phyloP scores from a whole-genome alignment of 37 sponge, comb jelly and placozoan genomes.

The Agelas oroides region DNA sequence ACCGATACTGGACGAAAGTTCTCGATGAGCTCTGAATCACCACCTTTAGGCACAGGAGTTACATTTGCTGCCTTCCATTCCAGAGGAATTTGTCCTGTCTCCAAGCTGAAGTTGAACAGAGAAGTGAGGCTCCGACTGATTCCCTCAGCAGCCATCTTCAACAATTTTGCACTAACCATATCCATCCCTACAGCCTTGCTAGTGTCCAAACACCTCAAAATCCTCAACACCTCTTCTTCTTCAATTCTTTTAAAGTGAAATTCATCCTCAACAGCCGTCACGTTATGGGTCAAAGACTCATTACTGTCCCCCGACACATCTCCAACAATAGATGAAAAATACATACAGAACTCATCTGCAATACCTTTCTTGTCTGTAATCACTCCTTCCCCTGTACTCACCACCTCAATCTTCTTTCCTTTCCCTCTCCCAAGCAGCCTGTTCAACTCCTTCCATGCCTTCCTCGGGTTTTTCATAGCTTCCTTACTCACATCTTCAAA shows the following conservation, averaged over 20 bases:
- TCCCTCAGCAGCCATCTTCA: background rate
- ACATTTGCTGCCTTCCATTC: background rate
- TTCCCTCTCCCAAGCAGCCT: constrained; percentile 14
- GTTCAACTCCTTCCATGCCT: constrained; percentile 15
- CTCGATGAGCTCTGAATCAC: background rate
- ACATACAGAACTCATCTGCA: constrained; percentile 12
- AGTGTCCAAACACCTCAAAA: background rate
- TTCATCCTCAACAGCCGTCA: background rate
- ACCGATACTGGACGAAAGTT: constrained; percentile 28
- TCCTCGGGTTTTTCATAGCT: background rate
- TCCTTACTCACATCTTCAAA: constrained; percentile 11
- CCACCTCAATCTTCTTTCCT: background rate
- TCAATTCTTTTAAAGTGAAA: background rate
- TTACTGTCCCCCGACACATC: background rate
- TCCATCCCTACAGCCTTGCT: constrained; percentile 24
- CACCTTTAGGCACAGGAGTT: background rate
- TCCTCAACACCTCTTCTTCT: constrained; percentile 13
- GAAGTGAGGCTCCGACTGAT: constrained; percentile 16
- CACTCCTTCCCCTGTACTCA: background rate
- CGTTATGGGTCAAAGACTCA: too few relatives aligned
- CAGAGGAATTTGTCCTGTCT: background rate
- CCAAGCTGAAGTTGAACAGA: constrained; percentile 11
- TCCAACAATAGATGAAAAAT: constrained; percentile 2
- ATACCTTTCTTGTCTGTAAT: background rate
- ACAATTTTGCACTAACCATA: constrained; percentile 3